Conservation (phyloP, 2,888 invertebrate genomes). For the Eristalis tenax region DNA sequence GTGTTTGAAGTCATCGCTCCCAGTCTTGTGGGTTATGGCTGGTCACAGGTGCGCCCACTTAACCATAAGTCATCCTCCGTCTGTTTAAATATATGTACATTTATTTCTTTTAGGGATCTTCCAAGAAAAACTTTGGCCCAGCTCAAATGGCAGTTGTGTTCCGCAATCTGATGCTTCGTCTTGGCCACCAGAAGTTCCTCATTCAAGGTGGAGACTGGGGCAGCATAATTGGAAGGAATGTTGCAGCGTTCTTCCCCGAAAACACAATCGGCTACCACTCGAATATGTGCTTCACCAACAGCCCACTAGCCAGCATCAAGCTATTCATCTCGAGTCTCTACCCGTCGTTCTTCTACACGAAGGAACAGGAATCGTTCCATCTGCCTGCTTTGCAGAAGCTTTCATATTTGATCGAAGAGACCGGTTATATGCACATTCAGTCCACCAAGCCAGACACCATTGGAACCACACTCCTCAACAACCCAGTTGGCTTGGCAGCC, state of each 20-base stretch:
- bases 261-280: constrained; percentile 84
- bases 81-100: background rate
- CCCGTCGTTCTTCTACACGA: constrained; percentile 84
- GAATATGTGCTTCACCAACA: constrained; percentile 83
- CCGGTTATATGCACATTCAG: constrained; percentile 89
- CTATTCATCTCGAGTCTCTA: constrained; percentile 82
- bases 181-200: constrained; percentile 86
- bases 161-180: constrained; percentile 86
- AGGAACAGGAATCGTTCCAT: constrained; percentile 81
- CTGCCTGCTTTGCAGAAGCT: constrained; percentile 80
- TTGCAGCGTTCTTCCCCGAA: constrained; percentile 86
- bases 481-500: constrained; percentile 91
- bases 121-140: constrained; percentile 78
- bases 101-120: constrained; percentile 73
- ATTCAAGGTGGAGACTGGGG: constrained; percentile 94
- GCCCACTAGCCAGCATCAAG: constrained; percentile 78
- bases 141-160: constrained; percentile 84
- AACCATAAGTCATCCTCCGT: background rate
- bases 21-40: constrained; percentile 87
- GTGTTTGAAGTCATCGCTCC: constrained; percentile 87
- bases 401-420: constrained; percentile 79
- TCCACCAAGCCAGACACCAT: constrained; percentile 94
- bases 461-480: constrained; percentile 82
- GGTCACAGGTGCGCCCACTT: constrained; percentile 83
- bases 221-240: constrained; percentile 83